Evolutionary conservation across 2,113 vertebrate genomes (phyloP).

Genomic region (Perca flavescens): DNA sequence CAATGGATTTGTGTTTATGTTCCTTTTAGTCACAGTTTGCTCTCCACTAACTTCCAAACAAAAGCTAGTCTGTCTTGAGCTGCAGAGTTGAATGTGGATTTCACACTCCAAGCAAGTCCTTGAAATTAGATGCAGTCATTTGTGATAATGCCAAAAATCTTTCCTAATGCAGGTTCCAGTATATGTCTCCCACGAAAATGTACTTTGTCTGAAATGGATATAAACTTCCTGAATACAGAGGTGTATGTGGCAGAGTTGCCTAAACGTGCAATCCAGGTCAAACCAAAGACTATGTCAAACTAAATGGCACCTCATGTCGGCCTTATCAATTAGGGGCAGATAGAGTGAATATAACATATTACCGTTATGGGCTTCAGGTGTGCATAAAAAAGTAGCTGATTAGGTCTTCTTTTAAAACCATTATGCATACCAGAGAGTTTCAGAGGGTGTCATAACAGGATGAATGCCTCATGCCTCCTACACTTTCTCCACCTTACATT

Average conservation of each 20-base stretch:
- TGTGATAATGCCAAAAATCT: background rate
- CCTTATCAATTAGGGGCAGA: background rate
- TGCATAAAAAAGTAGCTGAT: constrained; percentile 6
- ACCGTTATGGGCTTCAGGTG: constrained; percentile 26
- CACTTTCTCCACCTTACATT: constrained; percentile 3
- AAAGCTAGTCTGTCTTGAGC: background rate
- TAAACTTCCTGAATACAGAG: background rate
- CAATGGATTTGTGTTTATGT: background rate
- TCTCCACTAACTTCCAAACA: background rate
- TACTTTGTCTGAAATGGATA: background rate
- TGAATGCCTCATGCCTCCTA: constrained; percentile 38
- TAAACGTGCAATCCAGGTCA: constrained; percentile 20
- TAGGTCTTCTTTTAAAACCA: constrained; percentile 13
- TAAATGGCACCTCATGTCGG: constrained; percentile 4
- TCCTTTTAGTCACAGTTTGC: background rate
- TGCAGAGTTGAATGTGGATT: background rate
- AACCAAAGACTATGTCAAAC: constrained; percentile 8
- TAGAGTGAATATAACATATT: background rate
- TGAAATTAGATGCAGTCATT: background rate
- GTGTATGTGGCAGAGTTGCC: background rate
- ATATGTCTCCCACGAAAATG: background rate
- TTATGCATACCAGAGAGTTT: constrained; percentile 26
- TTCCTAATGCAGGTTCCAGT: background rate
- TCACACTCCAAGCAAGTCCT: background rate
- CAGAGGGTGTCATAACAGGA: constrained; percentile 37